phyloP scores from a whole-genome alignment of 64 coral and sea anemone genomes.

The Montipora capricornis region DNA sequence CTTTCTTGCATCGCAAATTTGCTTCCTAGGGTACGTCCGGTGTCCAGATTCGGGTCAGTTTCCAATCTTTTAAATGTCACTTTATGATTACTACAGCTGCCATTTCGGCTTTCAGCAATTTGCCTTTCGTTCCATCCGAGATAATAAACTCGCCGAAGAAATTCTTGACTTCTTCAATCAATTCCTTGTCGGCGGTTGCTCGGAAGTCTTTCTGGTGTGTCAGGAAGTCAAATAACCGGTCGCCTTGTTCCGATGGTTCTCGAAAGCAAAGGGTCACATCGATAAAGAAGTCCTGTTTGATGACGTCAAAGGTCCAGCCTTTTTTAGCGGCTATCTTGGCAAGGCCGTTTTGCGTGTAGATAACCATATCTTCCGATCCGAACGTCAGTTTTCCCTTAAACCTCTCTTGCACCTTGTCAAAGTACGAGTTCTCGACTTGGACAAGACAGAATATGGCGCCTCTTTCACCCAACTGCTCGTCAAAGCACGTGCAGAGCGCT shows the following conservation, averaged over 20 bases:
- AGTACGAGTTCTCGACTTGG: slow-evolving; percentile 15
- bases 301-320: slow-evolving; percentile 11
- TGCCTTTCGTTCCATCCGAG: background rate
- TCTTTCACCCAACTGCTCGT: background rate
- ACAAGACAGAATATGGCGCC: slow-evolving; percentile 31
- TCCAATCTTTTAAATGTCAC: background rate
- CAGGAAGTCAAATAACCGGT: slow-evolving; percentile 28
- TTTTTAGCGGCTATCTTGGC: background rate
- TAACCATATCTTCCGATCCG: slow-evolving; percentile 1
- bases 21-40: too few relatives aligned
- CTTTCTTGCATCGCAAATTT: too few relatives aligned
- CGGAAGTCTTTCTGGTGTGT: slow-evolving; percentile 48
- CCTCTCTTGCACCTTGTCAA: slow-evolving; percentile 9
- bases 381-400: slow-evolving; percentile 29
- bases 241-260: slow-evolving; percentile 15
- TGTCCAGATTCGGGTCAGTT: background rate
- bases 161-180: slow-evolving; percentile 13
- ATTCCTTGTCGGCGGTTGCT: slow-evolving; percentile 26
- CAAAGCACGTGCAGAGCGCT: background rate
- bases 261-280: background rate
- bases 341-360: slow-evolving; percentile 13
- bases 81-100: background rate
- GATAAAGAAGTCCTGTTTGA: slow-evolving; percentile 6
- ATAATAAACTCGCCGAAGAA: background rate
- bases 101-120: slow-evolving; percentile 4